Percentiles rank a stretch among this genome's conserved stretches.
Conservation (phyloP, 2,797 vertebrate species). For the Tinamus major region DNA sequence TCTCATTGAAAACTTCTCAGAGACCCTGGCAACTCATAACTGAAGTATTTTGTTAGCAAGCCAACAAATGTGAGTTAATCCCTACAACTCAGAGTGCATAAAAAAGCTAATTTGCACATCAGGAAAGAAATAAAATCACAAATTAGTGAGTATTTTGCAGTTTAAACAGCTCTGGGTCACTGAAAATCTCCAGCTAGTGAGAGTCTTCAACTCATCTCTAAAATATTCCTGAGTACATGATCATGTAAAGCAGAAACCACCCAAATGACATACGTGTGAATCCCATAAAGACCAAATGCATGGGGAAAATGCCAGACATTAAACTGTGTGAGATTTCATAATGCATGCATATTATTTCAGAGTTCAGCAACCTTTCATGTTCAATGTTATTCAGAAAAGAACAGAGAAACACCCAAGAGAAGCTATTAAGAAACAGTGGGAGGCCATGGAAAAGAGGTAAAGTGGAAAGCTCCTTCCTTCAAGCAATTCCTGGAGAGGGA, state of each 20-base stretch:
- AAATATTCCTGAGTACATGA: neutral
- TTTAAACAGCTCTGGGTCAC: neutral
- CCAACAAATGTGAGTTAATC: neutral
- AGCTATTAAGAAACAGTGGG: neutral
- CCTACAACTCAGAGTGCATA: neutral
- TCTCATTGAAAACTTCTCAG: neutral
- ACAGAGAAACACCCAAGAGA: neutral
- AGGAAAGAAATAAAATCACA: neutral
- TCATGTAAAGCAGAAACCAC: neutral
- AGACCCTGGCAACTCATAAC: neutral
- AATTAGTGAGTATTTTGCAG: neutral
- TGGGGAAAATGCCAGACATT: neutral
- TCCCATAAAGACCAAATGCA: neutral
- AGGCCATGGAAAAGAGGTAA: neutral
- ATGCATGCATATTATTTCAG: neutral
- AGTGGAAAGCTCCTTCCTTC: neutral
- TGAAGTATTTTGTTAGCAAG: slow-evolving; percentile 1
- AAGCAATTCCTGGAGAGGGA: neutral
- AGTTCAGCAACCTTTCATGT: neutral
- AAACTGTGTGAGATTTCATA: neutral
- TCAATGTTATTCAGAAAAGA: neutral
- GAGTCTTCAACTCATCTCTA: neutral
- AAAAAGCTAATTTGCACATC: neutral
- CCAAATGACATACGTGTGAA: neutral
- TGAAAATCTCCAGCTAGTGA: neutral